Evolutionary conservation across 1,140 invertebrate species (phyloP).

Genomic region (Mya arenaria): DNA sequence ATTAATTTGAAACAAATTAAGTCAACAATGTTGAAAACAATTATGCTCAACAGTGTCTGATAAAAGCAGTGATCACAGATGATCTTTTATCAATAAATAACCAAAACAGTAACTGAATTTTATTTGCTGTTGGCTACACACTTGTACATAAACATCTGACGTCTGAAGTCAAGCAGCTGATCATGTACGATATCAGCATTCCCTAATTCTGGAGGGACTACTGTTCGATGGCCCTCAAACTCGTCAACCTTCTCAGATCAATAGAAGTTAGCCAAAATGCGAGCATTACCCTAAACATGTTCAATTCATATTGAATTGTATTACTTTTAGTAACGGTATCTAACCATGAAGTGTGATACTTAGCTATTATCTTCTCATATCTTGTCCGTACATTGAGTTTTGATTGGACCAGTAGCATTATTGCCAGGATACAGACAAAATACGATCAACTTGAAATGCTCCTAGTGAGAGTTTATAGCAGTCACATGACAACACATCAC

Average conservation of each 20-base stretch:
- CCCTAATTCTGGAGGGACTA: not conserved
- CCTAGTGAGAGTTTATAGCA: too few species aligned
- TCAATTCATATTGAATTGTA: not conserved
- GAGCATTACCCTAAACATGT: not conserved
- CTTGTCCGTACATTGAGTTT: not conserved
- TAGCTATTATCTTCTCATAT: too few species aligned
- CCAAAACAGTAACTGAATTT: not conserved
- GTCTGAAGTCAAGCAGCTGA: not conserved
- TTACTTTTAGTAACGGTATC: not conserved
- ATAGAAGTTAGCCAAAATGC: constrained; percentile 7
- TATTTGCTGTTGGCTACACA: constrained; percentile 8
- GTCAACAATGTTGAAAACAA: not conserved
- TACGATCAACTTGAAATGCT: too few species aligned
- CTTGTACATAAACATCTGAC: constrained; percentile 21
- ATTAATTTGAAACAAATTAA: not conserved
- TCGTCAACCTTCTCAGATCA: constrained; percentile 6
- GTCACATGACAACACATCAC: too few species aligned
- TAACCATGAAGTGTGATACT: too few species aligned
- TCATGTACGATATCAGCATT: not conserved
- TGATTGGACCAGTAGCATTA: not conserved
- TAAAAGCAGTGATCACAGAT: not conserved
- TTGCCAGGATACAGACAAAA: too few species aligned
- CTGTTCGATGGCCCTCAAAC: not conserved
- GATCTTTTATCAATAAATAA: not conserved
- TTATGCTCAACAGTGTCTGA: not conserved